phyloP scores from a whole-genome alignment of 2,888 invertebrate genomes.

The Piscicola geometra region DNA sequence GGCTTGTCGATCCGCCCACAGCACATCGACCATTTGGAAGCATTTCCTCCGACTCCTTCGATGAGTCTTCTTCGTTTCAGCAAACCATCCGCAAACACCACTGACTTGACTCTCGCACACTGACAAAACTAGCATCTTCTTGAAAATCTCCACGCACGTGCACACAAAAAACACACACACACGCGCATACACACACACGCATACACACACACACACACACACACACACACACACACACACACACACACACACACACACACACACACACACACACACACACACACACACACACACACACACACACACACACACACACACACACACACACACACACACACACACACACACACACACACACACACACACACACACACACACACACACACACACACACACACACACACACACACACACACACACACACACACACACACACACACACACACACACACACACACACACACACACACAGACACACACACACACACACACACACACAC shows the following conservation, averaged over 20 bases:
- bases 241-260: slow-evolving; percentile 15
- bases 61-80: too few species aligned
- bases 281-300: slow-evolving; percentile 12
- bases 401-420: slow-evolving; percentile 11
- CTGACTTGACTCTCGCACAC: too few species aligned
- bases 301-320: slow-evolving; percentile 13
- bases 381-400: slow-evolving; percentile 12
- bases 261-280: slow-evolving; percentile 15
- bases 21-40: too few species aligned
- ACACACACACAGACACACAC: not conserved
- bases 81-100: too few species aligned
- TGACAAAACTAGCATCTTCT: too few species aligned
- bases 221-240: slow-evolving; percentile 15
- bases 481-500: not conserved
- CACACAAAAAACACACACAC: too few species aligned
- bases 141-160: too few species aligned
- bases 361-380: slow-evolving; percentile 14
- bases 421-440: slow-evolving; percentile 15
- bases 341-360: slow-evolving; percentile 1
- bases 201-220: slow-evolving; percentile 11
- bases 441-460: slow-evolving; percentile 15
- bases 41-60: too few species aligned
- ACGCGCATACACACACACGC: too few species aligned
- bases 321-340: slow-evolving; percentile 15
- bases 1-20: too few species aligned